Conservation (phyloP, 2,888 invertebrate species). For the Drosophila prolongata region DNA sequence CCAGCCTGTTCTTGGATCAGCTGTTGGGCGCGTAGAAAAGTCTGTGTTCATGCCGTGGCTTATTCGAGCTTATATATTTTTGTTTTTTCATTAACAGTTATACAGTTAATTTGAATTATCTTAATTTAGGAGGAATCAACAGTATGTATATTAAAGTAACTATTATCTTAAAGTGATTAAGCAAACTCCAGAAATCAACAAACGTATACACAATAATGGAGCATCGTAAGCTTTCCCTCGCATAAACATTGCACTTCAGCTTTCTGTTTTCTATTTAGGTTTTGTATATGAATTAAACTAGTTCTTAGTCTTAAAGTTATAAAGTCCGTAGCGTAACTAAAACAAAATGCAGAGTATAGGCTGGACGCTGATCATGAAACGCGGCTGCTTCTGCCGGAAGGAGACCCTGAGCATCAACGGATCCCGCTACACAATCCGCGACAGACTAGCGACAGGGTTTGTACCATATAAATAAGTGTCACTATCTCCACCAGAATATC, state of each 20-base stretch:
- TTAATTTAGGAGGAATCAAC: too few relatives aligned
- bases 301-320: constrained; percentile 61
- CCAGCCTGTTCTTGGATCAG: constrained; percentile 22
- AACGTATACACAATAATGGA: not conserved
- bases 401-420: constrained; percentile 90
- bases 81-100: not conserved
- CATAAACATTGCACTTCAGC: constrained; percentile 26
- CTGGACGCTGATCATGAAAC: constrained; percentile 88
- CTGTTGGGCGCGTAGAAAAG: constrained; percentile 4
- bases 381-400: constrained; percentile 91
- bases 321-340: constrained; percentile 49
- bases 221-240: not conserved
- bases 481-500: constrained; percentile 29
- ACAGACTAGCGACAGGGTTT: constrained; percentile 91
- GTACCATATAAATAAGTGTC: constrained; percentile 17
- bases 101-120: not conserved
- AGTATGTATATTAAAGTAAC: too few relatives aligned
- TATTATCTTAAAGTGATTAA: rapidly evolving
- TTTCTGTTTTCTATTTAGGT: constrained; percentile 46
- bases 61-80: not conserved
- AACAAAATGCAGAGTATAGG: constrained; percentile 88
- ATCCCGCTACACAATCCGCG: constrained; percentile 88
- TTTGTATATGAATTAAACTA: constrained; percentile 48
- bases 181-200: rapidly evolving
- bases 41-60: not conserved